A percentile compares a stretch with the other conserved stretches of the same genome.
phyloP scores from a whole-genome alignment of 1,140 invertebrate species.

The Drosophila kanapiae region DNA sequence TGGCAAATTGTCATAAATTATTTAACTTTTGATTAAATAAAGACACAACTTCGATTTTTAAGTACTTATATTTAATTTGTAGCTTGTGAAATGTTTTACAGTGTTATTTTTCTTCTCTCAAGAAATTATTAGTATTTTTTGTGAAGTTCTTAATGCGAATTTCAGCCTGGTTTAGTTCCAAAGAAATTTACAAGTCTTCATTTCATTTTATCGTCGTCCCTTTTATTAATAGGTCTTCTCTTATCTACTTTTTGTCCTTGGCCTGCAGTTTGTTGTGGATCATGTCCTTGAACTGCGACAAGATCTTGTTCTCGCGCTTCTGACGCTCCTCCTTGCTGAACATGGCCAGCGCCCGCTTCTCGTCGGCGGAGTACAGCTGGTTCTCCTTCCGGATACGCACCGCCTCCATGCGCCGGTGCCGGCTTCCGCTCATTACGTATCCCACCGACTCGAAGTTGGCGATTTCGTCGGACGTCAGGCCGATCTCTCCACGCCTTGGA shows the following conservation, averaged over 20 bases:
- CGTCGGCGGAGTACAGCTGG: conserved; percentile 99
- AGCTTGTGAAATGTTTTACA: neutral
- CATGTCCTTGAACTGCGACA: conserved; percentile 98
- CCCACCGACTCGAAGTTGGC: conserved; percentile 97
- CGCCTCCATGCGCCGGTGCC: conserved; percentile 99
- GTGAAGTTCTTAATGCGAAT: neutral
- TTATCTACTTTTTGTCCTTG: conserved; percentile 79
- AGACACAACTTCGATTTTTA: neutral
- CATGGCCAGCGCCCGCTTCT: conserved; percentile 98
- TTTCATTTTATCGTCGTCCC: neutral
- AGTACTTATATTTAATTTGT: neutral
- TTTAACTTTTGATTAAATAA: neutral
- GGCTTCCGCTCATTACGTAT: conserved; percentile 99
- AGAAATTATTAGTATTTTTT: neutral
- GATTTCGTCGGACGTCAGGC: conserved; percentile 98
- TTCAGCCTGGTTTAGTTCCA: neutral
- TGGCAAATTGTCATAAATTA: neutral
- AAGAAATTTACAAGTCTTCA: neutral
- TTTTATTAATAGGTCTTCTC: too few relatives aligned
- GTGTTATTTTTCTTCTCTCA: too few relatives aligned
- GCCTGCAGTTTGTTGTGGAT: conserved; percentile 89
- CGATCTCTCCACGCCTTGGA: conserved; percentile 99
- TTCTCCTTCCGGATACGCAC: conserved; percentile 99
- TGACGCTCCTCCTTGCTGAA: conserved; percentile 99
- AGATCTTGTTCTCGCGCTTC: conserved; percentile 98